Percentiles rank a stretch among this genome's conserved stretches.
Evolutionary conservation across 1,140 invertebrate genomes (phyloP).

Genomic region (Procambarus virginalis): DNA sequence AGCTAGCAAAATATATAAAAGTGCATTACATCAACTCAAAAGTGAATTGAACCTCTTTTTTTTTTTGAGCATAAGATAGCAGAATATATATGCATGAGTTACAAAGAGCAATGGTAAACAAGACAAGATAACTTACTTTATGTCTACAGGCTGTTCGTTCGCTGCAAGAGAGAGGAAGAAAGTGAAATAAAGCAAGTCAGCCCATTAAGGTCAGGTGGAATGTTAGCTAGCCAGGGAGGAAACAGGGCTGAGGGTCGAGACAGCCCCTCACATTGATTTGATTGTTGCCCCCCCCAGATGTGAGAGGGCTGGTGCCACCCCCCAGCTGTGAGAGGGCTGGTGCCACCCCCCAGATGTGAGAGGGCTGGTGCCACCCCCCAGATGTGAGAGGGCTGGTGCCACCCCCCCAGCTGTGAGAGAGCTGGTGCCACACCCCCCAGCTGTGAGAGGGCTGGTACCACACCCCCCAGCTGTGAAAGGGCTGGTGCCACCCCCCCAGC

Average conservation of each 20-base stretch:
- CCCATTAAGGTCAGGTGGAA: slow-evolving; percentile 12
- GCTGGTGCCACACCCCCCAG: no score
- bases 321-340: no score
- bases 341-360: no score
- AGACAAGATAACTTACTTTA: slow-evolving; percentile 21
- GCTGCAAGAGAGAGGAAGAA: slow-evolving; percentile 38
- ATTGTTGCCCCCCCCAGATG: no score
- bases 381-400: no score
- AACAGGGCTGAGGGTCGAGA: neutral
- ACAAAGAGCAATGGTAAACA: neutral
- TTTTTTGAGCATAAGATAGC: neutral
- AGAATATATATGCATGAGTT: neutral
- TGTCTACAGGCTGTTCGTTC: slow-evolving; percentile 13
- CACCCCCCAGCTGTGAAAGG: neutral
- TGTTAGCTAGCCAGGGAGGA: neutral
- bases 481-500: neutral
- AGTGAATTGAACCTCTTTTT: neutral
- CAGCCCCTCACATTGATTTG: no score
- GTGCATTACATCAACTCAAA: neutral
- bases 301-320: no score
- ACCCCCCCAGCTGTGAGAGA: no score
- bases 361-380: no score
- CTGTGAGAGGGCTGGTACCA: no score
- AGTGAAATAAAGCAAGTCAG: slow-evolving; percentile 10
- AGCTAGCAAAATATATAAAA: neutral